These are phyloP conservation scores for Achatina immaculata DNA, from an alignment of 1,140 invertebrate species.

Conservation along the genomic window DNA sequence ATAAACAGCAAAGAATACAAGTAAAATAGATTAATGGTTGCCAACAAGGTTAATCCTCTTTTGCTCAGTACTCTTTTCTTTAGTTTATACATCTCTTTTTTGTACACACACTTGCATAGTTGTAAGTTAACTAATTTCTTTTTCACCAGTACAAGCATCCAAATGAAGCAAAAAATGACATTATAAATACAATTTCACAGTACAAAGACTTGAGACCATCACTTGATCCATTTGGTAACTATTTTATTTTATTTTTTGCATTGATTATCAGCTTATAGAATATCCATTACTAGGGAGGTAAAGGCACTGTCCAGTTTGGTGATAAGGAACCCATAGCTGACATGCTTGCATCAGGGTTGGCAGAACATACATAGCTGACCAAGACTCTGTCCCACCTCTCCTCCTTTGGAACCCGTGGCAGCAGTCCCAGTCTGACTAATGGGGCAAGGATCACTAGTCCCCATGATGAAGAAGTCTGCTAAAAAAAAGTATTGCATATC, in stretches of 20 bases:
- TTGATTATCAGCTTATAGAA: not conserved
- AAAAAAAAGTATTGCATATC: no score
- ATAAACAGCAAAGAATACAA: no score
- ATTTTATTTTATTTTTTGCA: slow-evolving; percentile 2
- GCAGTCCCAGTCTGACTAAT: no score
- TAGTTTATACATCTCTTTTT: not conserved
- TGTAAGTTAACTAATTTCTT: slow-evolving; percentile 9
- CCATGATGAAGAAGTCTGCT: no score
- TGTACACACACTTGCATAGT: not conserved
- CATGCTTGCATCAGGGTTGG: no score
- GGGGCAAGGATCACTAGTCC: no score
- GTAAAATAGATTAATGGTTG: no score
- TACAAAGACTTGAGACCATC: slow-evolving; percentile 81
- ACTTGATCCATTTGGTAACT: slow-evolving; percentile 78
- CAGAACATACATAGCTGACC: no score
- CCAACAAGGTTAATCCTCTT: slow-evolving; percentile 16
- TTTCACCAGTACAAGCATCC: slow-evolving; percentile 79
- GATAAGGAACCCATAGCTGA: no score
- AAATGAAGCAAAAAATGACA: slow-evolving; percentile 82
- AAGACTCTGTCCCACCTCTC: no score
- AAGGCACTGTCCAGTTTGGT: no score
- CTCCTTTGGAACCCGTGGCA: no score
- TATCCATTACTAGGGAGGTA: not conserved
- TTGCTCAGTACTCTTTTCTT: not conserved
- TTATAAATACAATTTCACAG: slow-evolving; percentile 78